Conservation (phyloP, 2,797 vertebrate genomes). For the Huso huso region DNA sequence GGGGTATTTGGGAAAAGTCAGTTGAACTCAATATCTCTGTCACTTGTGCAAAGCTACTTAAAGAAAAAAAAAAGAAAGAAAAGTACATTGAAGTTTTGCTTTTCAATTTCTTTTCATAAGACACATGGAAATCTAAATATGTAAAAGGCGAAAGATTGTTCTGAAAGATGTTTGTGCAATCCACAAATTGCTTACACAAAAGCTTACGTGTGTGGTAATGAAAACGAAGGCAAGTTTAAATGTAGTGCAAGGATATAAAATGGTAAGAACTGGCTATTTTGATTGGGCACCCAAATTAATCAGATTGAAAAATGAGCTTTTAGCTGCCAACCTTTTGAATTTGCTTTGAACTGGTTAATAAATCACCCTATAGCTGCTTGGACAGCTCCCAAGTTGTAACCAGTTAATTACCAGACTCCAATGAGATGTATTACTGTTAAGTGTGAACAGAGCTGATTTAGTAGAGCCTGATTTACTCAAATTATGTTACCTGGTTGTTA, state of each 20-base stretch:
- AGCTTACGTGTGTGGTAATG: not conserved
- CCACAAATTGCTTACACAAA: not conserved
- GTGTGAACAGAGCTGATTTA: too few relatives aligned
- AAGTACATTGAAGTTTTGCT: constrained; percentile 15
- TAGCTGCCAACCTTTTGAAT: too few relatives aligned
- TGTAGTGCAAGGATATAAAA: not conserved
- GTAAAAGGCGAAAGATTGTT: constrained; percentile 63
- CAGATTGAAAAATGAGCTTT: too few relatives aligned
- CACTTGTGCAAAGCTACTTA: constrained; percentile 82
- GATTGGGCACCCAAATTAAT: too few relatives aligned
- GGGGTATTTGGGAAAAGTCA: constrained; percentile 99
- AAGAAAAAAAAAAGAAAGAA: constrained; percentile 6
- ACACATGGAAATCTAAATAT: constrained; percentile 77
- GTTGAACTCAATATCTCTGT: constrained; percentile 71
- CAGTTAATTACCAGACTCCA: too few relatives aligned
- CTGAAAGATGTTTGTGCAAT: constrained; percentile 46
- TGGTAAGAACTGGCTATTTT: too few relatives aligned
- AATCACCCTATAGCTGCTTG: too few relatives aligned
- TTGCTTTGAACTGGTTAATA: too few relatives aligned
- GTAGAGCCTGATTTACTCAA: too few relatives aligned
- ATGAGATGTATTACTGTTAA: too few relatives aligned
- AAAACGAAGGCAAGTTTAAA: not conserved
- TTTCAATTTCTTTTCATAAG: constrained; percentile 36
- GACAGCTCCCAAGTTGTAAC: too few relatives aligned
- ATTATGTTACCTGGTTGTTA: too few relatives aligned